Conservation (phyloP, 1,140 invertebrate genomes). For the Heliconius hewitsoni region DNA sequence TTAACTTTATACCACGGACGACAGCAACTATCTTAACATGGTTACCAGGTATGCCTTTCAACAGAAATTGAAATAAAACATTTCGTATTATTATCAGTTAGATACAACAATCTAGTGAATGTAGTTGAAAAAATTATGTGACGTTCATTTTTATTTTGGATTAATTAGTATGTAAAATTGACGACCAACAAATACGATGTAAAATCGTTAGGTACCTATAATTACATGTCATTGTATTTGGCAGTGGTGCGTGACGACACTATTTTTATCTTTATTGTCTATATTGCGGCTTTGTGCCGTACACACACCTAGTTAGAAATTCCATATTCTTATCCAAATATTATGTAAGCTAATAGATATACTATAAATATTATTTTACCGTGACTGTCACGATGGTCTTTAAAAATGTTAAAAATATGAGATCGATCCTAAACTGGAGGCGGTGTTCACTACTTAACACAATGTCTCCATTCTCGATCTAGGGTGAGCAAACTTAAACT, state of each 20-base stretch:
- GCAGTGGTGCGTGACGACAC: background rate
- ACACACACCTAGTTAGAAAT: background rate
- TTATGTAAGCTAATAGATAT: background rate
- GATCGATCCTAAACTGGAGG: too few species aligned
- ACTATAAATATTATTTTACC: too few species aligned
- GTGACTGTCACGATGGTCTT: too few species aligned
- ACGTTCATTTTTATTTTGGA: background rate
- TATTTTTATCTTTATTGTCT: background rate
- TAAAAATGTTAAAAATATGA: too few species aligned
- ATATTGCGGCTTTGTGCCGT: background rate
- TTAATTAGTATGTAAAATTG: background rate
- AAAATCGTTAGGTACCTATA: background rate
- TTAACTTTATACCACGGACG: conserved; percentile 87
- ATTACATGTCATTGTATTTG: background rate
- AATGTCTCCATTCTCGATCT: too few species aligned
- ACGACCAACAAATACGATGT: background rate
- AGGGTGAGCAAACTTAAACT: too few species aligned
- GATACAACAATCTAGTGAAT: too few species aligned
- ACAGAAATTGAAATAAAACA: background rate
- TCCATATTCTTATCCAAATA: background rate
- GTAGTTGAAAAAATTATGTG: background rate
- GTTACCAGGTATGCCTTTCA: conserved; percentile 86
- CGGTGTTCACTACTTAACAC: too few species aligned
- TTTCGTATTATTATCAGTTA: too few species aligned
- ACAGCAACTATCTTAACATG: conserved; percentile 84